Percentiles rank a stretch among this genome's conserved stretches.
These are phyloP conservation scores for Osmerus eperlanus DNA, from an alignment of 2,113 vertebrate species.

Conservation along the genomic window DNA sequence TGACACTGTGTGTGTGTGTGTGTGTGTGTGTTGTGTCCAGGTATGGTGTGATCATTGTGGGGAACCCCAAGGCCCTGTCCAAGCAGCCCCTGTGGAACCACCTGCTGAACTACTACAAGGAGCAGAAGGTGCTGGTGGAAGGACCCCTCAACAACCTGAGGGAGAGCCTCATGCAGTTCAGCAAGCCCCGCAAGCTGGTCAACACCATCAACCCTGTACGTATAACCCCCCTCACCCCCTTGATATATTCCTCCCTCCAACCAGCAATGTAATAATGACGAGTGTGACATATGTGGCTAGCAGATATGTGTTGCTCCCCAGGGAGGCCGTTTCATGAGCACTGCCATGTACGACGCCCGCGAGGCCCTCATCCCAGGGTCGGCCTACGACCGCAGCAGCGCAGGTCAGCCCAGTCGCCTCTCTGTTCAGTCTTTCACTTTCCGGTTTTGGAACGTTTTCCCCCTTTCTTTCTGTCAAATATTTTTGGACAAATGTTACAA, in stretches of 20 bases:
- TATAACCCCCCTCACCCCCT: not conserved
- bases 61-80: constrained; percentile 95
- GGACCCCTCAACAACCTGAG: constrained; percentile 97
- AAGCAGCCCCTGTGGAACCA: constrained; percentile 99
- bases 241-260: not conserved
- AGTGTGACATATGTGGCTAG: too few relatives aligned
- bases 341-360: constrained; percentile 96
- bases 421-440: not conserved
- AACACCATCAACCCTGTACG: constrained; percentile 98
- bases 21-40: constrained; percentile 52
- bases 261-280: too few relatives aligned
- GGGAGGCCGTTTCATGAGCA: constrained; percentile 93
- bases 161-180: constrained; percentile 99
- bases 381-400: constrained; percentile 91
- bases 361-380: constrained; percentile 97
- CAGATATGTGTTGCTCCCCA: not conserved
- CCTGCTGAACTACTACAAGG: constrained; percentile 97
- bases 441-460: too few relatives aligned
- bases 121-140: constrained; percentile 97
- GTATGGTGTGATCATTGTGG: constrained; percentile 97
- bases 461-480: too few relatives aligned
- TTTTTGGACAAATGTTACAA: too few relatives aligned
- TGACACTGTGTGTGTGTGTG: not conserved
- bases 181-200: constrained; percentile 96
- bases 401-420: constrained; percentile 67